Evolutionary conservation across 2,797 vertebrate genomes (phyloP).

Genomic region (Karalla daura): DNA sequence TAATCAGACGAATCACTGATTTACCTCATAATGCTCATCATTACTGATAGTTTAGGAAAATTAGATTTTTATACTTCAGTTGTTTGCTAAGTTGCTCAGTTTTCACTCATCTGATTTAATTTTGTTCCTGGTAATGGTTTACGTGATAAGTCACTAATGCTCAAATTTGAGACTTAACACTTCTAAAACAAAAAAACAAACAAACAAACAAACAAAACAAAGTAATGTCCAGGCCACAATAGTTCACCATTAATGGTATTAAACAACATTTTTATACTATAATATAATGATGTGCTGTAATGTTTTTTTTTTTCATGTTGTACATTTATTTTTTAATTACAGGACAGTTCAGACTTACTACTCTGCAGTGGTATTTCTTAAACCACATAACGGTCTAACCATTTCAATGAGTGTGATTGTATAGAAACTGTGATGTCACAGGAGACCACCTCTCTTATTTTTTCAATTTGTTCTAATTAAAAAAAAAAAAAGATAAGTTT

Average conservation of each 20-base stretch:
- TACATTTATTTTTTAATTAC: constrained; percentile 13
- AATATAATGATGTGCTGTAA: not conserved
- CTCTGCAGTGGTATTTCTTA: constrained; percentile 2
- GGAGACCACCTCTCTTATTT: constrained; percentile 38
- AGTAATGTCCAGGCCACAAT: not conserved
- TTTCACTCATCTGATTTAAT: not conserved
- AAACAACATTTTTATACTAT: not conserved
- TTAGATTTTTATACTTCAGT: not conserved
- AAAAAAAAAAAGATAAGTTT: constrained; percentile 65
- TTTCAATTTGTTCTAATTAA: constrained; percentile 65
- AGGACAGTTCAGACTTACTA: not conserved
- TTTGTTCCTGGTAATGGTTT: not conserved
- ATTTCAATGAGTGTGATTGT: constrained; percentile 32
- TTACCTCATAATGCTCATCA: constrained; percentile 5
- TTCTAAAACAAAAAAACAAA: not conserved
- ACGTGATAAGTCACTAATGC: not conserved
- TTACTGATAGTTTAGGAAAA: constrained; percentile 4
- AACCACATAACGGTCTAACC: constrained; percentile 44
- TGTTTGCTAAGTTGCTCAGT: not conserved
- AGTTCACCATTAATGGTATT: not conserved
- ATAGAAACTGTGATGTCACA: constrained; percentile 21
- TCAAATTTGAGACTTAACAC: not conserved
- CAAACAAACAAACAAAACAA: not conserved
- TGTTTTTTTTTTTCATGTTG: constrained; percentile 10
- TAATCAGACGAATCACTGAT: not conserved